Base-by-base conservation (phyloP, 2,797 vertebrate genomes). In the Danio aesculapii region DNA sequence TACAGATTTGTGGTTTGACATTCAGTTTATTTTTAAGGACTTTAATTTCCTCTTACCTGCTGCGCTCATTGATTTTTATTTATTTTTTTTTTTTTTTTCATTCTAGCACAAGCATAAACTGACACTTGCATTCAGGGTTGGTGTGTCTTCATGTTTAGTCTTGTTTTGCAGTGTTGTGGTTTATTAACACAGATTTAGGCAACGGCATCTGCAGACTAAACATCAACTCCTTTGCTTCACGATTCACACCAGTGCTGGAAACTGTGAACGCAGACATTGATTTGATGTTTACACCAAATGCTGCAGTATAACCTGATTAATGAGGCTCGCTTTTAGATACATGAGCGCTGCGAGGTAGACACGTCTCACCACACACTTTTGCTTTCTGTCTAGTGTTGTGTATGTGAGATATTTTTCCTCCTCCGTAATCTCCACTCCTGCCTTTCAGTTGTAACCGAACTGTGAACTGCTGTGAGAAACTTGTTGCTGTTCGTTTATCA, bases 121-220 rank as follows among this genome's bases (percentile, higher is more conserved):
- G 6, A 13, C 61, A 10, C 21, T 73, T 47, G n/a, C 9, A 66
- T 10, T 58, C 44, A 17, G 13, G 50, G 30, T 11, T 49, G 47
- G 43, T 19, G 55, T 47, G 11, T 21, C 11, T 50, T 81, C 58
- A 6, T 83, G 74, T 82, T 82, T 75, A 75, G 83, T 84, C 75
- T 70, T 64, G 44, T 64, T 50, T 16, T 74, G 17, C 53, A 71
- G 70, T 78, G 39, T 80, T 59, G 74, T 49, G 70, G 76, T 79
- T 76, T 68, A 62, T 63, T 83, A 66, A 81, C 78, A 63, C 64
- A 10, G 41, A 68, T 59, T 58, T 63, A 21, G 58, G 50, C 57
- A 79, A 81, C 71, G 50, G 41, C 64, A 58, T 64, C 67, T 64
- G 70, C 47, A 68, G 75, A 68, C 77, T 67, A 49, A 61, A 66